phyloP scores from a whole-genome alignment of 2,113 vertebrate species.

The Thalassarche chlororhynchos region DNA sequence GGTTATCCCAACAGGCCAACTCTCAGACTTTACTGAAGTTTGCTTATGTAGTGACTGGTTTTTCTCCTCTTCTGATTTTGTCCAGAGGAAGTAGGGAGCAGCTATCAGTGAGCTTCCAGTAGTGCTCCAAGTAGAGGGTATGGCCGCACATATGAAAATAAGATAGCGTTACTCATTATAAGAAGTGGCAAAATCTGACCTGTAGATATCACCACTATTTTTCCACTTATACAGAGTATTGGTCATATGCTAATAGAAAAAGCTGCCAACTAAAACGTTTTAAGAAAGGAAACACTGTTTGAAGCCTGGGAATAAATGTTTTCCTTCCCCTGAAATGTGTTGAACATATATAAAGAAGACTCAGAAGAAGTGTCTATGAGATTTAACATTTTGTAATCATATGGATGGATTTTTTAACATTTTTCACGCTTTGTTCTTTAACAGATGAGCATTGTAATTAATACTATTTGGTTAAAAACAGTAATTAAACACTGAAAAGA shows the following conservation, averaged over 20 bases:
- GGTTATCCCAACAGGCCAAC: background rate
- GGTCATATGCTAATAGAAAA: background rate
- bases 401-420: background rate
- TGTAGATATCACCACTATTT: background rate
- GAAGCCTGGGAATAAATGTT: slow-evolving; percentile 13
- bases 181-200: slow-evolving; percentile 21
- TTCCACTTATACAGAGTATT: background rate
- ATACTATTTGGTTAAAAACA: background rate
- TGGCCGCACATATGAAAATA: background rate
- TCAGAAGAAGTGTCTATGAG: background rate
- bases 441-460: background rate
- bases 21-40: background rate
- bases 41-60: background rate
- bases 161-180: background rate
- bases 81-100: background rate
- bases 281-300: slow-evolving; percentile 28
- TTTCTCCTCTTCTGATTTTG: background rate
- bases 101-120: background rate
- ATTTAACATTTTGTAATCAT: background rate
- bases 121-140: background rate
- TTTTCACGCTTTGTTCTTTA: background rate
- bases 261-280: slow-evolving; percentile 32
- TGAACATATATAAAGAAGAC: background rate
- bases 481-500: background rate
- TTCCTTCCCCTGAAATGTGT: background rate